Percentiles rank a stretch among this genome's conserved stretches.
phyloP scores from a whole-genome alignment of 2,888 invertebrate species.

The Protonemura montana region DNA sequence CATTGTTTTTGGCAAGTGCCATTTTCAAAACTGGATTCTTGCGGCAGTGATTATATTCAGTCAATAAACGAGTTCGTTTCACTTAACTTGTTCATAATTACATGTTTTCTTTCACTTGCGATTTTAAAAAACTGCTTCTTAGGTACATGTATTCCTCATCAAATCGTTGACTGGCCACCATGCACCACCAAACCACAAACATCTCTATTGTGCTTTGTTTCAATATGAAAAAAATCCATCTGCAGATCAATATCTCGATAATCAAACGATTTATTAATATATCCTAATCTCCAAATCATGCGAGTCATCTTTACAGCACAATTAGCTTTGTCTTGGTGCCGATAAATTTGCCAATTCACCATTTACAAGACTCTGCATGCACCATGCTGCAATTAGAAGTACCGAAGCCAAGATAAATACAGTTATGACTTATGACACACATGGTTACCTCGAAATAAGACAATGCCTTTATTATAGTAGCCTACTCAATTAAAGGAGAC shows the following conservation, averaged over 20 bases:
- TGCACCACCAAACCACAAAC: neutral
- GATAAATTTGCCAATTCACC: neutral
- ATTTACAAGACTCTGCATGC: neutral
- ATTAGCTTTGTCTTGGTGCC: neutral
- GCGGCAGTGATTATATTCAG: neutral
- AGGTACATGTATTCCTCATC: neutral
- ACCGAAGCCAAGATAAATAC: neutral
- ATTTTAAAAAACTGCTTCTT: neutral
- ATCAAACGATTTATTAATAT: neutral
- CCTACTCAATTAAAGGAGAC: neutral
- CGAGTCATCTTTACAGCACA: neutral
- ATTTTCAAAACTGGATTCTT: neutral
- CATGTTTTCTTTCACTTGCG: neutral
- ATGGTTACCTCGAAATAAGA: neutral
- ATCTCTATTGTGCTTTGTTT: neutral
- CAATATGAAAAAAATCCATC: neutral
- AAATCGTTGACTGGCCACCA: neutral
- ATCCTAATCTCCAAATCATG: constrained; percentile 1
- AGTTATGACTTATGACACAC: constrained; percentile 1
- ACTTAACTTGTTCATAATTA: neutral
- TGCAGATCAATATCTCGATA: neutral
- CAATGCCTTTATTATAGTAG: constrained; percentile 12
- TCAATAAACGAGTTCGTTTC: neutral
- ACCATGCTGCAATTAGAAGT: neutral
- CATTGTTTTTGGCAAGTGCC: neutral